phyloP scores from a whole-genome alignment of 2,797 vertebrate genomes.

The Gila robusta region DNA sequence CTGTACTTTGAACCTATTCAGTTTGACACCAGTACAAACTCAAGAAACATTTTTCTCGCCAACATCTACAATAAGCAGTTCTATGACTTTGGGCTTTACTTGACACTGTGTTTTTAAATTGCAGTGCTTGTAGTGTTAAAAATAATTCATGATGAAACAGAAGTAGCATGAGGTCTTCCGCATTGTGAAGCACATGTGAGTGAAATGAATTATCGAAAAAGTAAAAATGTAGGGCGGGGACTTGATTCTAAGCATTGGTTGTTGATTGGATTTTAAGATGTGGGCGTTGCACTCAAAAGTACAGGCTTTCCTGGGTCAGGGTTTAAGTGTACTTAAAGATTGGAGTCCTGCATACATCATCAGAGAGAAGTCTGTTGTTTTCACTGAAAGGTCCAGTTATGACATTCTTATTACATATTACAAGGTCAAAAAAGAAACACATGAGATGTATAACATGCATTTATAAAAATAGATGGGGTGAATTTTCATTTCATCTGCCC shows the following conservation, averaged over 20 bases:
- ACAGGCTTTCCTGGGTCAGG: not conserved
- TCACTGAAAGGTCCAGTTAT: not conserved
- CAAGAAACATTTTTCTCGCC: not conserved
- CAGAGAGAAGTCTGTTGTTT: too few species aligned
- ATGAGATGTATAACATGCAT: too few species aligned
- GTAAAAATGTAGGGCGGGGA: not conserved
- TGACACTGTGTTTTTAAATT: not conserved
- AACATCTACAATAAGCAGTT: not conserved
- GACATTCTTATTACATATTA: not conserved
- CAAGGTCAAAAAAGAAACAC: not conserved
- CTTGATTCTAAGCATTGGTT: too few species aligned
- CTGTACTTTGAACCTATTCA: not conserved
- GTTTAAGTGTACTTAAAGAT: not conserved
- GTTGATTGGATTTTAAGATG: not conserved
- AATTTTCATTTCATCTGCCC: not conserved
- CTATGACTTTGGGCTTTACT: not conserved
- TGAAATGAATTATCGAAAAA: too few species aligned
- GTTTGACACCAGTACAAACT: not conserved
- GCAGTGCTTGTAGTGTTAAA: not conserved
- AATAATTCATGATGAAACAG: not conserved
- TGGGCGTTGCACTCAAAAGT: not conserved
- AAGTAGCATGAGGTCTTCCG: not conserved
- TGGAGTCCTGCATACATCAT: not conserved
- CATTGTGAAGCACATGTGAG: not conserved
- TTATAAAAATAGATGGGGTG: too few species aligned